Evolutionary conservation across 2,888 invertebrate genomes (phyloP), one percentile per base, ranked within the genome.

Genomic region (Ichneumoninae sp.): DNA sequence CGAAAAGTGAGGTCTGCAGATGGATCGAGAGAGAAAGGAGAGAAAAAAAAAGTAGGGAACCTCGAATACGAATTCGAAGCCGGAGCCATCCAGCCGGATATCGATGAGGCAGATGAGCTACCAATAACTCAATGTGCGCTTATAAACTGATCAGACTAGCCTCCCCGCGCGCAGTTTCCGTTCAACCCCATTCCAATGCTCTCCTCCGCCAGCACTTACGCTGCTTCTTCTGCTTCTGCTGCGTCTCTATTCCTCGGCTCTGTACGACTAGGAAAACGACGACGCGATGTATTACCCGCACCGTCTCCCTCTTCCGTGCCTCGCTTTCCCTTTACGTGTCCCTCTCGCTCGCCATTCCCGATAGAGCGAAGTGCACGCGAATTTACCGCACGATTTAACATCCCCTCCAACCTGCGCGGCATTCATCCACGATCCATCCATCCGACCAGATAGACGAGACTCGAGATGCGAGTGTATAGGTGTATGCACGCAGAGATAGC

Each of bases 61-160:
- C n/a, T 50, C 78, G 78, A 87, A 86, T 68, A 86, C 86, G 87
- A 84, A 85, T 86, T 79, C 66, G 77, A 72, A 82, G 82, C 44
- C 86, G 88, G 87, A 91, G 89, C 89, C 90, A 90, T 91, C 89
- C 90, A 90, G 88, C 86, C 89, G 90, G 90, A 91, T 91, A 91
- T 91, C 90, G 91, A 90, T 88, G 88, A 86, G 89, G 90, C 89
- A 90, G 91, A 91, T 91, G 91, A 91, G 91, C 91, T 91, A 91
- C 91, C 91, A 91, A 91, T 91, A 91, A 91, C 91, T 91, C 91
- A 91, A 91, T 91, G 91, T 90, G 90, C 91, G 91, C 91, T 91
- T 91, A 91, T 91, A 91, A 91, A 91, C 91, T 91, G 91, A 91
- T 91, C 91, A 91, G 91, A 91, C 91, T 90, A 88, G 87, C 83